These are phyloP conservation scores for Caradrina kadenii DNA, from an alignment of 2,888 invertebrate species.

Conservation along the genomic window DNA sequence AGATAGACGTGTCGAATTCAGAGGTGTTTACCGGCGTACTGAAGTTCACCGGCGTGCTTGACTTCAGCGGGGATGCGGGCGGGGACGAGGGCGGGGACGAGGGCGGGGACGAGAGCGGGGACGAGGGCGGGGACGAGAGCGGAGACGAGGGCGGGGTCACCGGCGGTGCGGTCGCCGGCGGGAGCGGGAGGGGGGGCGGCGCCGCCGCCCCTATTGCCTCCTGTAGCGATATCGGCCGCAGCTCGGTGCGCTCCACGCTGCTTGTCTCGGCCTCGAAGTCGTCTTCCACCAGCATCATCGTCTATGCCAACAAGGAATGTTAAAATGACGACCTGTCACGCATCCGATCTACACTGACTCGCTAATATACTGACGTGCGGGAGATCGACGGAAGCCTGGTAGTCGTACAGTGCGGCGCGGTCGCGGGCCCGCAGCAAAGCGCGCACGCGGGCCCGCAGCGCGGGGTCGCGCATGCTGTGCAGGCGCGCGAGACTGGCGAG, in stretches of 20 bases:
- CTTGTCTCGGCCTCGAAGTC: conserved; percentile 69
- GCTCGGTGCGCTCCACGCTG: conserved; percentile 41
- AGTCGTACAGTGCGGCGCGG: too few species aligned
- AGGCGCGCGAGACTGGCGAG: too few species aligned
- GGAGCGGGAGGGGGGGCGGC: conserved; percentile 64
- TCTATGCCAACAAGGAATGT: conserved; percentile 59
- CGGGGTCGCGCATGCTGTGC: too few species aligned
- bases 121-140: conserved; percentile 22
- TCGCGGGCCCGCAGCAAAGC: conserved; percentile 79
- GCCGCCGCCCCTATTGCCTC: conserved; percentile 77
- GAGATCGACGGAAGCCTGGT: conserved; percentile 76
- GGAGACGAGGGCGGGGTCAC: conserved; percentile 53
- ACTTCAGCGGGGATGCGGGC: too few species aligned
- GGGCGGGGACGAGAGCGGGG: too few species aligned
- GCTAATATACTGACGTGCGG: conserved; percentile 69
- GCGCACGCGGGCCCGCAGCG: conserved; percentile 80
- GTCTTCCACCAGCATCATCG: conserved; percentile 80
- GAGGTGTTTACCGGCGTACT: conserved; percentile 27
- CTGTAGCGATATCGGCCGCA: conserved; percentile 78
- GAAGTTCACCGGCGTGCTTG: too few species aligned
- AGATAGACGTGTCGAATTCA: not conserved
- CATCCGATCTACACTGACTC: not conserved
- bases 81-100: too few species aligned
- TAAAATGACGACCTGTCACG: not conserved
- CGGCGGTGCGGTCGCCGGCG: conserved; percentile 37